Conservation (phyloP, 2,113 vertebrate species). For the Platichthys stellatus region DNA sequence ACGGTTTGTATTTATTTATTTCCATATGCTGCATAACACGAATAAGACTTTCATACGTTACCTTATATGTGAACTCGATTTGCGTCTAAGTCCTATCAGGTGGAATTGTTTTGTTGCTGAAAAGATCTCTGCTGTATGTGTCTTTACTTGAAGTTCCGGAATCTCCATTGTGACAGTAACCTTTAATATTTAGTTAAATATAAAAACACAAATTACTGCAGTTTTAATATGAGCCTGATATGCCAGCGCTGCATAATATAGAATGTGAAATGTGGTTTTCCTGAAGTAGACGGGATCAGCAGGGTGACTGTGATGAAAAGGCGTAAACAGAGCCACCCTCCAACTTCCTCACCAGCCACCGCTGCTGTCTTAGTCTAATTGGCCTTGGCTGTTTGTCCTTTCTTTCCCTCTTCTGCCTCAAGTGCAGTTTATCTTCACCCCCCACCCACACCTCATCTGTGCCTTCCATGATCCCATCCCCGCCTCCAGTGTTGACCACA, state of each 20-base stretch:
- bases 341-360: conserved; percentile 21
- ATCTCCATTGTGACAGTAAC: too few species aligned
- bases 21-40: too few species aligned
- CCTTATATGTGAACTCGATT: too few species aligned
- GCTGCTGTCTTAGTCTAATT: conserved; percentile 38
- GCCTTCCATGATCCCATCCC: conserved; percentile 56
- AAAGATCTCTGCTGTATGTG: too few species aligned
- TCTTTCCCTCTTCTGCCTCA: conserved; percentile 37
- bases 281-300: neutral
- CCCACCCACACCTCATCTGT: conserved; percentile 21
- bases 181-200: neutral
- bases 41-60: too few species aligned
- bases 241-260: neutral
- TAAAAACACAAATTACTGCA: neutral
- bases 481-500: conserved; percentile 72
- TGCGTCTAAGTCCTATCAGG: too few species aligned
- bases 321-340: conserved; percentile 8
- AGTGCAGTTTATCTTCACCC: conserved; percentile 35
- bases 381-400: conserved; percentile 48
- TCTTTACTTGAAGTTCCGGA: too few species aligned
- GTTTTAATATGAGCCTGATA: neutral
- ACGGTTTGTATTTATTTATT: too few species aligned
- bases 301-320: neutral
- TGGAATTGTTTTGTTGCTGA: too few species aligned
- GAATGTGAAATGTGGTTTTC: neutral